phyloP scores from a whole-genome alignment of 2,113 vertebrate genomes.

The Stegastes partitus region DNA sequence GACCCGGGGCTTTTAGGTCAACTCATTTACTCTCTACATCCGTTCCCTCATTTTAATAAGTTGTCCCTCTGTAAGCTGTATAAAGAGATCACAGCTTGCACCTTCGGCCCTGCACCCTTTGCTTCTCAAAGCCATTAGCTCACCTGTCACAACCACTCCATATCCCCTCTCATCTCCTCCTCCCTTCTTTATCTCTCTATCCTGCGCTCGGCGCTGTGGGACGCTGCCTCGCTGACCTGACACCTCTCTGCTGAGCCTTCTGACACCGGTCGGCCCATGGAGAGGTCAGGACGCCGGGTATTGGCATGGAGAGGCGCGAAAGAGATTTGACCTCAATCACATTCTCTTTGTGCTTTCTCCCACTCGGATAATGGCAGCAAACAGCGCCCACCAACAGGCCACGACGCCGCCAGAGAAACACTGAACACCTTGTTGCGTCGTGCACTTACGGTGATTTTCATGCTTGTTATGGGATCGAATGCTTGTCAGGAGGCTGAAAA shows the following conservation, averaged over 20 bases:
- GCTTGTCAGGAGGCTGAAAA: slow-evolving; percentile 8
- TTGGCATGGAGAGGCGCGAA: slow-evolving; percentile 19
- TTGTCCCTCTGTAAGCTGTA: slow-evolving; percentile 74
- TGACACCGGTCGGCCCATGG: slow-evolving; percentile 39
- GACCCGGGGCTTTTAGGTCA: slow-evolving; percentile 88
- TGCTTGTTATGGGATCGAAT: slow-evolving; percentile 10
- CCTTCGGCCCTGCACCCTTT: slow-evolving; percentile 44
- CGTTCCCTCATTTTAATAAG: slow-evolving; percentile 87
- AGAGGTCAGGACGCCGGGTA: slow-evolving; percentile 47
- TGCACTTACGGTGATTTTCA: slow-evolving; percentile 17
- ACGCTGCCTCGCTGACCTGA: slow-evolving; percentile 57
- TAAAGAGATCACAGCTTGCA: slow-evolving; percentile 76
- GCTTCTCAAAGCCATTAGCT: slow-evolving; percentile 76
- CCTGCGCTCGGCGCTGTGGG: slow-evolving; percentile 13
- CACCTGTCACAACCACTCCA: slow-evolving; percentile 68
- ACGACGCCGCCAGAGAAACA: slow-evolving; percentile 23
- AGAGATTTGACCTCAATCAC: slow-evolving; percentile 78
- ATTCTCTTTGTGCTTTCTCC: slow-evolving; percentile 62
- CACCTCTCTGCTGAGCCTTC: slow-evolving; percentile 47
- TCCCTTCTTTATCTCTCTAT: slow-evolving; percentile 40
- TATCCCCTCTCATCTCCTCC: slow-evolving; percentile 63
- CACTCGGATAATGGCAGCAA: slow-evolving; percentile 59
- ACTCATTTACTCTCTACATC: slow-evolving; percentile 83
- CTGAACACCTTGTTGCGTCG: slow-evolving; percentile 11
- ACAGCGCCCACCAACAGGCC: slow-evolving; percentile 31